Evolutionary conservation across 2,888 invertebrate genomes (phyloP), one percentile per base, ranked within the genome.

Genomic region (Clanis bilineata): DNA sequence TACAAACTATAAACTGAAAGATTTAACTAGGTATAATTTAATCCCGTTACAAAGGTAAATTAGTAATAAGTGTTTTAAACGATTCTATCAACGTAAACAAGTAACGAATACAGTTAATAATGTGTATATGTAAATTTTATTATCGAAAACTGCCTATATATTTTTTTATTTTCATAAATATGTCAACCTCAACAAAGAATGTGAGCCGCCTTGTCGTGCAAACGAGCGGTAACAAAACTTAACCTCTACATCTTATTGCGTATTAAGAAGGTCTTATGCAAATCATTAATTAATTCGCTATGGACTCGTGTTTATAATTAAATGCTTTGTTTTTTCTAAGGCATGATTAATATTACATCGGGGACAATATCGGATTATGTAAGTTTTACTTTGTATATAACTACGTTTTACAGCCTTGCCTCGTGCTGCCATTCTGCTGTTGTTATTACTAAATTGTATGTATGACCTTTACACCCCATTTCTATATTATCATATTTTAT

Each of bases 231-330:
- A 21, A 57, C 36, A 45, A 57, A 57, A 47, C 23, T 23, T 32
- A 66, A 72, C 73, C 69, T 71, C 63, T 62, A 59, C 61, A 38
- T 15, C 38, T 62, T 61, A 67, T 66, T 71, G 68, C 71, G 69
- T 73, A 68, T 66, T 72, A 73, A 69, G 57, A 73, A 69, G 57
- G 67, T 60, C 72, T 66, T 74, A 77, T 76, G 74, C 61, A 72
- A 77, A 79, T 77, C 63, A 64, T 62, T 54, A 69, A 71, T 75
- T 64, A 71, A 72, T 72, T 55, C 51, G 60, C 51, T 64, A 59
- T 44, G 65, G 51, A 51, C 51, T 51, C 62, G 45, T 64, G 69
- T 32, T 51, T 32, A 21, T 51, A 32, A 51, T 51, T 45, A 45
- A 45, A 32, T 9, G 51, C 21, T 51, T 51, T 51, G 51, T 51